Evolutionary conservation across 2,888 invertebrate species (phyloP), one percentile per base, ranked within the genome.

Genomic region (Netelia inedita): DNA sequence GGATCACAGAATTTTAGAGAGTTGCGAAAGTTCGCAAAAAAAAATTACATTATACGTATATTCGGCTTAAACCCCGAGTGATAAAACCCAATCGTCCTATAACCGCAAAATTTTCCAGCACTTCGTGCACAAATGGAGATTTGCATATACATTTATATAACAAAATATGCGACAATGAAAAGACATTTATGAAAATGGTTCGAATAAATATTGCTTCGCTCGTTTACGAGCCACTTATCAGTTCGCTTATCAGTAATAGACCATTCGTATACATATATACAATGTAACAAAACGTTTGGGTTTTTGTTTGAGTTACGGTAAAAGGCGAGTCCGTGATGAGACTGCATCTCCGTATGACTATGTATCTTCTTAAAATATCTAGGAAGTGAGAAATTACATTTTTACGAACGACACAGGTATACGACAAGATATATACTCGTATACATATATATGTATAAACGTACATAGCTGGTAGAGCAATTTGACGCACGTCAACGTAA

Each of bases 401-500:
- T 61, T 53, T 53, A 46, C 41, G 66, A 59, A 68, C 23, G 43
- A 43, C 11, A 46, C 35, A 50, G 35, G 57, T 35, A 28, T 71
- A 65, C 65, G 57, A 55, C 41, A 59, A 63, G 71, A 53, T 19
- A 43, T 41, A 81, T 23, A 23, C 2, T 1, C 2, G 2, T 35
- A 35, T 35, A 28, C 5, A 28, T 28, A 28, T 28, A 35, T 35
- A 35, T 5, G 6, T 35, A 35, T 35, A 35, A 8, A 8, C 8
- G 35, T 35, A 6, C 6, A 35, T 35, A 35, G 35, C 66, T 59
- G 28, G 35, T 21, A 28, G 66, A 55, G 76, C 74, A 83, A 83
- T 83, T 80, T 81, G 8, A 74, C 55, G 73, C 83, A 72, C 69
- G 74, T 80, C 76, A 69, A 74, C 63, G 68, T 74, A 57, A 19